Evolutionary conservation across 2,797 vertebrate species (phyloP).

Genomic region (Salmo trutta): DNA sequence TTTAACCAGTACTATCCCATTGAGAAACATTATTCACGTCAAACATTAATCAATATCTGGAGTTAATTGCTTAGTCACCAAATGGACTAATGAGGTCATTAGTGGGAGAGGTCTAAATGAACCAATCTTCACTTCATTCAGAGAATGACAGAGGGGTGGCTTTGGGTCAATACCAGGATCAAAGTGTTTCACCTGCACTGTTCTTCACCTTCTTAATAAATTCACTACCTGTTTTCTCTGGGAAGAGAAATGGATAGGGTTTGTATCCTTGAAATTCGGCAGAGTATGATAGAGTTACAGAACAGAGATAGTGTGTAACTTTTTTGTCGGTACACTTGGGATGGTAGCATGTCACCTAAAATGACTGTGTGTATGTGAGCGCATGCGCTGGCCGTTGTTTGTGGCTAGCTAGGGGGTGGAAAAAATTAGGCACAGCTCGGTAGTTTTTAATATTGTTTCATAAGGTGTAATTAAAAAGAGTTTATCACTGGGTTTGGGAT

Average conservation of each 20-base stretch:
- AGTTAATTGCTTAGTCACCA: slow-evolving; percentile 57
- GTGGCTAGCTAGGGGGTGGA: slow-evolving; percentile 4
- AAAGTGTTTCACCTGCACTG: too few species aligned
- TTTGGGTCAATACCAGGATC: neutral
- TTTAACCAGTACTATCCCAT: slow-evolving; percentile 47
- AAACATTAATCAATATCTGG: slow-evolving; percentile 51
- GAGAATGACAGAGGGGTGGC: neutral
- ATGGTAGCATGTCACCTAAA: neutral
- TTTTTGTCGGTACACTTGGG: neutral
- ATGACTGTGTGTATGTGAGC: neutral
- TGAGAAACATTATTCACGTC: slow-evolving; percentile 38
- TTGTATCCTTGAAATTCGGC: neutral
- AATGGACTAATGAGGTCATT: slow-evolving; percentile 29
- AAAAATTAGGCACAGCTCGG: slow-evolving; percentile 51
- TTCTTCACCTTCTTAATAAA: too few species aligned
- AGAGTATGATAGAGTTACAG: neutral
- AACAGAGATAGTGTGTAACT: neutral
- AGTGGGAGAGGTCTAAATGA: slow-evolving; percentile 11
- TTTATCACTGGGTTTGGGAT: slow-evolving; percentile 55
- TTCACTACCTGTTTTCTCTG: too few species aligned
- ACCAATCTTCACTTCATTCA: neutral
- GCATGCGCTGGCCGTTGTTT: neutral
- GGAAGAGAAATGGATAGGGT: neutral
- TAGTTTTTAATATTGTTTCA: slow-evolving; percentile 61
- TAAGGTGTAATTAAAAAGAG: slow-evolving; percentile 59